These are phyloP conservation scores for Gouania willdenowi DNA, from an alignment of 2,797 vertebrate species.

Conservation along the genomic window DNA sequence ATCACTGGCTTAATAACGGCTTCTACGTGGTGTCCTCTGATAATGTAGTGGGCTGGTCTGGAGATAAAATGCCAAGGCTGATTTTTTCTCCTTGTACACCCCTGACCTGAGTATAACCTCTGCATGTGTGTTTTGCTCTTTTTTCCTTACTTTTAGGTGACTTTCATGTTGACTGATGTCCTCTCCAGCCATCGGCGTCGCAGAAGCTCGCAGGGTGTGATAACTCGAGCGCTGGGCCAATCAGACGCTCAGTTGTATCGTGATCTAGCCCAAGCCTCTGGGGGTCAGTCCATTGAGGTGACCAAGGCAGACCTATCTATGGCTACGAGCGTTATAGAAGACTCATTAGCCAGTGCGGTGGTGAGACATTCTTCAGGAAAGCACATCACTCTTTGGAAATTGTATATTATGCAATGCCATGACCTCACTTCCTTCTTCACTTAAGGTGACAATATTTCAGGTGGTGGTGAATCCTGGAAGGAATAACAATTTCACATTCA, in stretches of 20 bases:
- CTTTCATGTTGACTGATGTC: constrained; percentile 60
- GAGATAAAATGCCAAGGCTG: too few relatives aligned
- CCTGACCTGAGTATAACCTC: too few relatives aligned
- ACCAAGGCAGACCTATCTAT: constrained; percentile 39
- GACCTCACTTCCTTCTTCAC: constrained; percentile 17
- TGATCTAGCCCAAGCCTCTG: constrained; percentile 61
- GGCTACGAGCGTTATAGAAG: constrained; percentile 52
- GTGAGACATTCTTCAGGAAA: too few relatives aligned
- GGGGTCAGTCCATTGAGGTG: constrained; percentile 65
- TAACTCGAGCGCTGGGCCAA: not conserved
- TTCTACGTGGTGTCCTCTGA: too few relatives aligned
- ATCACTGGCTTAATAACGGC: too few relatives aligned
- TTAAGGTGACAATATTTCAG: constrained; percentile 71
- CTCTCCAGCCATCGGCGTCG: not conserved
- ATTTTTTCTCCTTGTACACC: too few relatives aligned
- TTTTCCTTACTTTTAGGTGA: constrained; percentile 49
- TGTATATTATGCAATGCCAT: not conserved
- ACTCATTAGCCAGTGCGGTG: constrained; percentile 40
- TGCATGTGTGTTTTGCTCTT: too few relatives aligned
- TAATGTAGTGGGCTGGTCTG: too few relatives aligned
- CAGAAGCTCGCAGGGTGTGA: rapidly evolving
- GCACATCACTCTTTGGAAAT: not conserved
- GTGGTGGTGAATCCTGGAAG: constrained; percentile 32
- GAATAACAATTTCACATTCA: constrained; percentile 51
- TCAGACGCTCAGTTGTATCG: constrained; percentile 42